Conservation (phyloP, 2,113 vertebrate species). For the Coturnix japonica region DNA sequence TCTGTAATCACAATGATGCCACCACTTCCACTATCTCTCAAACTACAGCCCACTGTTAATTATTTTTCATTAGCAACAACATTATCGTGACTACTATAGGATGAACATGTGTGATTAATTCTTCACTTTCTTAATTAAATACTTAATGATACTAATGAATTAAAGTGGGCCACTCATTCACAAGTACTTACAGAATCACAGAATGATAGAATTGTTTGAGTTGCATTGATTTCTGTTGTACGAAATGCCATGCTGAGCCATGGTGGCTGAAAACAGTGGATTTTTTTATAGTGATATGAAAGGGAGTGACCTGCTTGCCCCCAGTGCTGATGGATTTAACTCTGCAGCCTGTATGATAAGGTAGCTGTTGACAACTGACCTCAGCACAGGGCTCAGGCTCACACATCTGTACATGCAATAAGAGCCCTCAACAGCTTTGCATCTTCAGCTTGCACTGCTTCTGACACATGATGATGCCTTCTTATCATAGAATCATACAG, state of each 20-base stretch:
- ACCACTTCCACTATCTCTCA: neutral
- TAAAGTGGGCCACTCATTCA: neutral
- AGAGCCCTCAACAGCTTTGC: neutral
- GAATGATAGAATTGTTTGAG: neutral
- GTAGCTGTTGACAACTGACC: neutral
- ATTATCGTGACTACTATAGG: neutral
- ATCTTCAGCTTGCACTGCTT: neutral
- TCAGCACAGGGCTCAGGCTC: neutral
- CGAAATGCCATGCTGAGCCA: neutral
- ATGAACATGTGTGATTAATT: constrained; percentile 33
- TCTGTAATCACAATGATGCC: neutral
- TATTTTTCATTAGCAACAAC: constrained; percentile 37
- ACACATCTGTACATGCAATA: neutral
- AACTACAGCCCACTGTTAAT: neutral
- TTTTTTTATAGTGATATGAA: neutral
- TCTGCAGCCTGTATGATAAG: neutral
- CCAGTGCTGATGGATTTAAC: neutral
- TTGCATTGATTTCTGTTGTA: neutral
- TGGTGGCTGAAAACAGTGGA: neutral
- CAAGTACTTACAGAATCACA: neutral
- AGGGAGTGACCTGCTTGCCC: neutral
- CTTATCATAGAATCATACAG: neutral
- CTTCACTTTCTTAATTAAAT: constrained; percentile 54
- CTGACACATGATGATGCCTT: neutral
- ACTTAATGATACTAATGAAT: neutral